Conservation (phyloP, 2,797 vertebrate genomes). For the Typhlichthys subterraneus region DNA sequence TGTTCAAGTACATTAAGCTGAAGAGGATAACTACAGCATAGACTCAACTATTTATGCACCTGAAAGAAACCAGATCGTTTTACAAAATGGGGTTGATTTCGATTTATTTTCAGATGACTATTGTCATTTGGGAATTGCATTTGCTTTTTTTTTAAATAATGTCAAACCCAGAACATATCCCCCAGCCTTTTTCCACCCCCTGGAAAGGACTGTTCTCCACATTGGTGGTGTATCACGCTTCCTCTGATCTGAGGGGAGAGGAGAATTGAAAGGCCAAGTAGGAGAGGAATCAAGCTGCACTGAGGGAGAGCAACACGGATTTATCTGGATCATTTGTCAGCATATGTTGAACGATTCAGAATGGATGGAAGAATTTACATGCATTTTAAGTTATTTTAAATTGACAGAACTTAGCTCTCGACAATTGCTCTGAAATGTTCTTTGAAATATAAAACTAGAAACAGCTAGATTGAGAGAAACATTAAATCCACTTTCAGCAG, state of each 20-base stretch:
- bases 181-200: no score
- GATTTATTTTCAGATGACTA: no score
- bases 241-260: background rate
- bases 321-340: slow-evolving; percentile 16
- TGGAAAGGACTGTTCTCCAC: no score
- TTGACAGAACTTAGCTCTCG: slow-evolving; percentile 2
- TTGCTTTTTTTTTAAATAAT: no score
- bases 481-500: slow-evolving; percentile 14
- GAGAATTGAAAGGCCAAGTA: background rate
- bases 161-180: background rate
- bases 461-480: slow-evolving; percentile 17
- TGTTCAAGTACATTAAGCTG: no score
- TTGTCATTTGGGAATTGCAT: background rate
- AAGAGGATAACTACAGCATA: no score
- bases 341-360: background rate
- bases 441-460: slow-evolving; percentile 27
- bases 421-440: slow-evolving; percentile 5
- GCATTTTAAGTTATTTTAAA: slow-evolving; percentile 6
- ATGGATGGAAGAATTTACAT: background rate
- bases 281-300: slow-evolving; percentile 9
- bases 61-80: background rate
- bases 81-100: background rate
- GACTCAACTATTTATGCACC: background rate
- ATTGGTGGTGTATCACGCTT: background rate
- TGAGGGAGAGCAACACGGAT: background rate